Evolutionary conservation across 2,888 invertebrate genomes (phyloP).

Genomic region (Himalopsyche japonica): DNA sequence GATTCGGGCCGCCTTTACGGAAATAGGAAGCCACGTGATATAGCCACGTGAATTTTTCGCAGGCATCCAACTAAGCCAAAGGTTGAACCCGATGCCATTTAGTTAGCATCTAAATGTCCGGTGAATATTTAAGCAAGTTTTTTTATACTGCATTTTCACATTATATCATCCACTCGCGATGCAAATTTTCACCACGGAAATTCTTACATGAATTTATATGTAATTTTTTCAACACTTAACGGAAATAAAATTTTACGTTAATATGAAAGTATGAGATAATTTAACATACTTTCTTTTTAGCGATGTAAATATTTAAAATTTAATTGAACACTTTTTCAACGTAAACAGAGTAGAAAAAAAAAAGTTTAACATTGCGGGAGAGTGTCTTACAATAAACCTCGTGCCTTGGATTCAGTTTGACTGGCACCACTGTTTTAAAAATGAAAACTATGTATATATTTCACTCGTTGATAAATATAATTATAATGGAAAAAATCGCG

Average conservation of each 20-base stretch:
- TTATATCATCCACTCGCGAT: background rate
- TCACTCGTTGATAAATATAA: no score
- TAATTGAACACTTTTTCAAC: no score
- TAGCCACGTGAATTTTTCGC: background rate
- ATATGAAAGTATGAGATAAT: no score
- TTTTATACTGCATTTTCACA: background rate
- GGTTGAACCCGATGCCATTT: conserved; percentile 8
- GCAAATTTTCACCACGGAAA: background rate
- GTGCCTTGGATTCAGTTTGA: no score
- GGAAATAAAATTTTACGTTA: background rate
- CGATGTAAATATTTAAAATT: no score
- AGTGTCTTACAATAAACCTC: no score
- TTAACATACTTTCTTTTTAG: no score
- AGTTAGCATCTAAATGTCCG: conserved; percentile 26
- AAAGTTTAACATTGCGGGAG: no score
- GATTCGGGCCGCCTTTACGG: conserved; percentile 15
- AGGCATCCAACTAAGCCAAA: conserved; percentile 11
- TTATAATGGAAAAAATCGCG: no score
- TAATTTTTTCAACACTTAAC: background rate
- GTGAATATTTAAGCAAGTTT: conserved; percentile 24
- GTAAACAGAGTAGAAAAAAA: no score
- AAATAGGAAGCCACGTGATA: conserved; percentile 1
- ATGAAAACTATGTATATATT: no score
- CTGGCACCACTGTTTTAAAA: no score
- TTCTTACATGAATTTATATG: background rate